These are phyloP conservation scores for Brachypalpus laphriformis DNA, from an alignment of 2,888 invertebrate genomes.

Conservation along the genomic window DNA sequence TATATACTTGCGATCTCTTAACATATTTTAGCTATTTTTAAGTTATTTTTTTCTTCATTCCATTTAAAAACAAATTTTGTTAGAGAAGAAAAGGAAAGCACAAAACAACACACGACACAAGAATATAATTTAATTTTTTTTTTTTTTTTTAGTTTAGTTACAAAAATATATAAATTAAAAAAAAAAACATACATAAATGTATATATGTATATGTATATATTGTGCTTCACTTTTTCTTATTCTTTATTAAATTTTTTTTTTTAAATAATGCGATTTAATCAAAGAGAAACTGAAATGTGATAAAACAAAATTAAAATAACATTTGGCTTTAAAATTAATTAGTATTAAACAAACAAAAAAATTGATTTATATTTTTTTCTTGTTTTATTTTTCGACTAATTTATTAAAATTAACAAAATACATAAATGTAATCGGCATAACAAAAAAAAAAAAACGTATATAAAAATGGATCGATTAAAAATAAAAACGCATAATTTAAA, in stretches of 20 bases:
- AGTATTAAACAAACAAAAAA: slow-evolving; percentile 61
- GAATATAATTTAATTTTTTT: slow-evolving; percentile 31
- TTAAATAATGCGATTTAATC: slow-evolving; percentile 66
- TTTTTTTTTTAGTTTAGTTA: slow-evolving; percentile 28
- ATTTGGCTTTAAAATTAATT: slow-evolving; percentile 69
- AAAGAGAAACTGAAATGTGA: slow-evolving; percentile 75
- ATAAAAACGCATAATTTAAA: slow-evolving; percentile 8
- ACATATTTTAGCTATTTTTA: slow-evolving; percentile 73
- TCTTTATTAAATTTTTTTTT: slow-evolving; percentile 62
- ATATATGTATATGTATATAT: neutral
- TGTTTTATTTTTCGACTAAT: slow-evolving; percentile 60
- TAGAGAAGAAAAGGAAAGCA: slow-evolving; percentile 43
- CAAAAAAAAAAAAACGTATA: slow-evolving; percentile 32
- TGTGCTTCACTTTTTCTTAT: slow-evolving; percentile 51
- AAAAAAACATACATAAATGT: neutral
- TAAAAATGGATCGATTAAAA: slow-evolving; percentile 23
- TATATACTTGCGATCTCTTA: slow-evolving; percentile 73
- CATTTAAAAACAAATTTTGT: slow-evolving; percentile 52
- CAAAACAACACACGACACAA: slow-evolving; percentile 69
- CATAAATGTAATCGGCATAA: slow-evolving; percentile 38
- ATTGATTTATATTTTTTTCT: slow-evolving; percentile 46
- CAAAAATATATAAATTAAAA: slow-evolving; percentile 1
- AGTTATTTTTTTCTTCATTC: slow-evolving; percentile 73
- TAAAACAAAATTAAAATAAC: slow-evolving; percentile 70
- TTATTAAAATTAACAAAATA: slow-evolving; percentile 53